These are phyloP conservation scores for Apodemia hepburni DNA, from an alignment of 2,888 invertebrate genomes.

Conservation along the genomic window DNA sequence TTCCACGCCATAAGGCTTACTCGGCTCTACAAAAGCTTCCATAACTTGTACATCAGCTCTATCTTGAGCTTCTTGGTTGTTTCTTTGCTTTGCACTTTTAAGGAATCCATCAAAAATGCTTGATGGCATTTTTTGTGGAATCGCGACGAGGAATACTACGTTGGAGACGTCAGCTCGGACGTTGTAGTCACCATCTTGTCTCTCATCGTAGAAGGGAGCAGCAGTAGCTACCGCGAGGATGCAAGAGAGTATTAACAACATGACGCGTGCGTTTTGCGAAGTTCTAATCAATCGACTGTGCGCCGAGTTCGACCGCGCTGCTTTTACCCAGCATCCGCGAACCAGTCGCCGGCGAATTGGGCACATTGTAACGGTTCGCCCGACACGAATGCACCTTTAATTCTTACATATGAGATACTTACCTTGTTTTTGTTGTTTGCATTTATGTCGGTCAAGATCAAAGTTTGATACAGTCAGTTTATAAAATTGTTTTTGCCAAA, in stretches of 20 bases:
- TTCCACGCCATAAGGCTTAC: slow-evolving; percentile 85
- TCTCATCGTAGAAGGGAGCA: slow-evolving; percentile 81
- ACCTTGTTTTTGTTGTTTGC: slow-evolving; percentile 25
- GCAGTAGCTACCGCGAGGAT: slow-evolving; percentile 49
- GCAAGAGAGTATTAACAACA: slow-evolving; percentile 48
- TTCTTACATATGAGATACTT: slow-evolving; percentile 35
- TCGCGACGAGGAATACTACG: slow-evolving; percentile 84
- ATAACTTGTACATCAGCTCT: slow-evolving; percentile 65
- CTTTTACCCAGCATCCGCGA: slow-evolving; percentile 60
- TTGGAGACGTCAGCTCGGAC: slow-evolving; percentile 87
- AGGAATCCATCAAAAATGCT: slow-evolving; percentile 39
- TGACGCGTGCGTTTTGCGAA: slow-evolving; percentile 55
- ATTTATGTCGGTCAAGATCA: slow-evolving; percentile 18
- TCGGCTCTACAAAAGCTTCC: slow-evolving; percentile 83
- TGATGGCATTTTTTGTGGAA: slow-evolving; percentile 56
- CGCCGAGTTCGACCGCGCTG: slow-evolving; percentile 52
- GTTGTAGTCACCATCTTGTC: slow-evolving; percentile 89
- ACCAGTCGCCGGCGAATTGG: slow-evolving; percentile 70
- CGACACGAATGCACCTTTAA: slow-evolving; percentile 49
- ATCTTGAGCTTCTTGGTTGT: slow-evolving; percentile 44
- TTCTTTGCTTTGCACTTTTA: slow-evolving; percentile 38
- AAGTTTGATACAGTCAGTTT: background rate
- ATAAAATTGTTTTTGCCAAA: background rate
- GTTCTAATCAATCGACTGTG: slow-evolving; percentile 55
- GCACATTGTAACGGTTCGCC: slow-evolving; percentile 73